These are phyloP conservation scores for Prunella strophiata DNA, from an alignment of 2,797 vertebrate species.

Conservation along the genomic window DNA sequence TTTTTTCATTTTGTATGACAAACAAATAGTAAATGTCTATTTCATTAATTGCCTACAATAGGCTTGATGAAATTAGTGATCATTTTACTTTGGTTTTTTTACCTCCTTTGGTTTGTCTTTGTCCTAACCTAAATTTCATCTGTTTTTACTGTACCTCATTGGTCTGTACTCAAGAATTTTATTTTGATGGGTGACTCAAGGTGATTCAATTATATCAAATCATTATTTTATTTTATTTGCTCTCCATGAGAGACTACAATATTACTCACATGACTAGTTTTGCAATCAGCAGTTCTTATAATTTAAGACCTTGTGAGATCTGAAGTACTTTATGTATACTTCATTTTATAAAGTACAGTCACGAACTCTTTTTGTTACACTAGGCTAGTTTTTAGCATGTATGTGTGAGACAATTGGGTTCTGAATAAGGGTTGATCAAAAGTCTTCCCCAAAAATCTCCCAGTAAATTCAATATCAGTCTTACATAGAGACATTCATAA, in stretches of 20 bases:
- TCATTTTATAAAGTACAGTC: background rate
- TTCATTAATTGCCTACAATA: background rate
- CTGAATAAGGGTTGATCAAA: accelerated
- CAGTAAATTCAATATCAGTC: background rate
- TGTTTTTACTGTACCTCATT: background rate
- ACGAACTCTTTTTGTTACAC: background rate
- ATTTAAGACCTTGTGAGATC: background rate
- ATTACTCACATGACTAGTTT: background rate
- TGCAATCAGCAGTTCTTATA: background rate
- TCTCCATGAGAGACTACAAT: background rate
- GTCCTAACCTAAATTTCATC: background rate
- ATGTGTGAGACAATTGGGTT: background rate
- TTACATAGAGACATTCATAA: background rate
- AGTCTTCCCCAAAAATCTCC: background rate
- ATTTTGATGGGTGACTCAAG: background rate
- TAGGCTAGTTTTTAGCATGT: background rate
- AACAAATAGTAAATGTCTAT: background rate
- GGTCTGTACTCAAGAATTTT: background rate
- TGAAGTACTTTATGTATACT: background rate
- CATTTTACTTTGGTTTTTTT: background rate
- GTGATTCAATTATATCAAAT: background rate
- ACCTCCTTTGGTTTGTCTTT: background rate
- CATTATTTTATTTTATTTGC: background rate
- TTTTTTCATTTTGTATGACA: background rate
- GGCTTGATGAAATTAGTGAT: background rate